Evolutionary conservation across 2,113 vertebrate genomes (phyloP).

Genomic region (Crypturellus undulatus): DNA sequence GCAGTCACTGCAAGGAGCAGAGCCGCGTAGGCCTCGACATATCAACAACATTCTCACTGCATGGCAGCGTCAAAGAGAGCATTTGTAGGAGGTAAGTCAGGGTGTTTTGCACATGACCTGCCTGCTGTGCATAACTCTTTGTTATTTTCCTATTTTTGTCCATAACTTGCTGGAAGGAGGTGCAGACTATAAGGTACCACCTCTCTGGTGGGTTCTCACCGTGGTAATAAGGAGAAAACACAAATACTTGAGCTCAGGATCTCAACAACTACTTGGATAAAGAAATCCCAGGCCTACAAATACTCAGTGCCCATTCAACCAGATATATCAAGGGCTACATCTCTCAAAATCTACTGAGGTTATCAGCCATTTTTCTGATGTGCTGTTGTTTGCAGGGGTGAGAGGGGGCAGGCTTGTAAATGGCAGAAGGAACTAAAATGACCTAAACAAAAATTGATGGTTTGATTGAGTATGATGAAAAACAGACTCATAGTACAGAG

Average conservation of each 20-base stretch:
- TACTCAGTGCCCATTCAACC: not conserved
- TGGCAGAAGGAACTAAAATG: not conserved
- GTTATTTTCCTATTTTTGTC: not conserved
- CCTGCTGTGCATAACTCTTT: not conserved
- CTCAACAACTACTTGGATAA: not conserved
- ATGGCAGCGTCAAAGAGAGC: too few relatives aligned
- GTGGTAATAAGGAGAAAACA: not conserved
- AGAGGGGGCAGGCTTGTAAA: not conserved
- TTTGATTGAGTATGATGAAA: not conserved
- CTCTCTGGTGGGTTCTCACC: not conserved
- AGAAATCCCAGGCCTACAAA: not conserved
- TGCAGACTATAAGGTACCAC: not conserved
- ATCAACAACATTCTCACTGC: not conserved
- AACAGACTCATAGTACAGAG: not conserved
- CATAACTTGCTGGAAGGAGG: not conserved
- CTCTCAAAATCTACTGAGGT: not conserved
- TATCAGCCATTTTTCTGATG: not conserved
- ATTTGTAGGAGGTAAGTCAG: not conserved
- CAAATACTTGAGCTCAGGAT: not conserved
- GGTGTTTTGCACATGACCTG: not conserved
- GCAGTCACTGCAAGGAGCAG: not conserved
- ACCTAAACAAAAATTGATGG: not conserved
- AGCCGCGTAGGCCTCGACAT: fast-evolving
- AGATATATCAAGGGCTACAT: not conserved
- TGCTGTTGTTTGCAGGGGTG: not conserved